Conservation (phyloP, 1,140 invertebrate species). For the Anastatus disparis region DNA sequence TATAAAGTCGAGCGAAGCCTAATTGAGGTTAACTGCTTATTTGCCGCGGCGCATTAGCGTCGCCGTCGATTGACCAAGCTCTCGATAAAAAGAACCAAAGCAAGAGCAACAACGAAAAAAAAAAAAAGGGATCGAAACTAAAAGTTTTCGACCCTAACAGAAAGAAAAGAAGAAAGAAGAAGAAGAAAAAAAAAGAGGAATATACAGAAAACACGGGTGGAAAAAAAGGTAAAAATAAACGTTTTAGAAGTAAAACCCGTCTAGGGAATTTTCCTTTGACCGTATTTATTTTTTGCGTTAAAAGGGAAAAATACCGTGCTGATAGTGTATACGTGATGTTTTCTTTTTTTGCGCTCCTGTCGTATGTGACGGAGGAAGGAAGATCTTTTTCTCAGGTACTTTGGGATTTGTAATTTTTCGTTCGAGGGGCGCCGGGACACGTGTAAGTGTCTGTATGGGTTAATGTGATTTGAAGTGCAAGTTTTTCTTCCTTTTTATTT, state of each 20-base stretch:
- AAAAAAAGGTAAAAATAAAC: slow-evolving; percentile 33
- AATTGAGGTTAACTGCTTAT: slow-evolving; percentile 59
- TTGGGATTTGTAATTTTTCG: slow-evolving; percentile 26
- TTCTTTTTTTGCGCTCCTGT: too few species aligned
- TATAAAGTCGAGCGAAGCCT: slow-evolving; percentile 41
- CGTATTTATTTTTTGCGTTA: too few species aligned
- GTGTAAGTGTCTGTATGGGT: background rate
- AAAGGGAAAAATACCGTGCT: too few species aligned
- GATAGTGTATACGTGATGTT: too few species aligned
- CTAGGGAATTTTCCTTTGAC: slow-evolving; percentile 15
- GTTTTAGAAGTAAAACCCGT: background rate
- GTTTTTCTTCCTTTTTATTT: too few species aligned
- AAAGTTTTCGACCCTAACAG: too few species aligned
- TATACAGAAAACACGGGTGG: background rate
- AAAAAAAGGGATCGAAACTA: too few species aligned
- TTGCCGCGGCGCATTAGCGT: slow-evolving; percentile 42
- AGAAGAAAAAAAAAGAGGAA: background rate
- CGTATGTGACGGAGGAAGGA: too few species aligned
- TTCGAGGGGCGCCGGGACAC: background rate
- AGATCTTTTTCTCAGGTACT: background rate
- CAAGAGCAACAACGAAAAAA: background rate
- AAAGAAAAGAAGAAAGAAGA: background rate
- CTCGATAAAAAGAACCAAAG: slow-evolving; percentile 25
- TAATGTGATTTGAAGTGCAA: slow-evolving; percentile 12
- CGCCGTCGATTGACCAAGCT: slow-evolving; percentile 2